These are phyloP conservation scores for Mya arenaria DNA, from an alignment of 1,140 invertebrate genomes.

Conservation along the genomic window DNA sequence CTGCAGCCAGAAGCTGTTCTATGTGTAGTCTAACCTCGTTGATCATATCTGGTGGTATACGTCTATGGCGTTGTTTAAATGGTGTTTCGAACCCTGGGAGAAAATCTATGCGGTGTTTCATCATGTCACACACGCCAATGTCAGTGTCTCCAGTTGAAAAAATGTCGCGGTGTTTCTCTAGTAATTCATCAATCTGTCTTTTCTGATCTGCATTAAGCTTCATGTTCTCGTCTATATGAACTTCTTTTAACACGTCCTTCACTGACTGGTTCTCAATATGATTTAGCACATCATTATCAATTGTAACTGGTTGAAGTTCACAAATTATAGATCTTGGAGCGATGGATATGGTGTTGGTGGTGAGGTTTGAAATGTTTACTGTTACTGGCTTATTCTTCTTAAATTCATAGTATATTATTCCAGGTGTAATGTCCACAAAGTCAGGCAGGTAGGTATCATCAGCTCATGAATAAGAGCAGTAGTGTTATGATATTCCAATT, in stretches of 20 bases:
- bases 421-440: constrained; percentile 2
- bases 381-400: background rate
- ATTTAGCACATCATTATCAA: background rate
- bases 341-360: constrained; percentile 1
- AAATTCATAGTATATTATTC: constrained; percentile 35
- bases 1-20: background rate
- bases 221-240: constrained; percentile 3
- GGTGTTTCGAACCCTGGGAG: constrained; percentile 20
- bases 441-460: too few relatives aligned
- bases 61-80: constrained; percentile 35
- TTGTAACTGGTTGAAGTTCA: constrained; percentile 12
- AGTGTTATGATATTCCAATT: background rate
- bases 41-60: background rate
- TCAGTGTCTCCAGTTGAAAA: constrained; percentile 3
- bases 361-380: background rate
- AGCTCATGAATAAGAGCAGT: background rate
- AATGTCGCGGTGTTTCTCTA: background rate
- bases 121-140: background rate
- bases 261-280: background rate
- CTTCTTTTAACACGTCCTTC: background rate
- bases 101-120: constrained; percentile 40
- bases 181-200: background rate
- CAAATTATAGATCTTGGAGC: constrained; percentile 4
- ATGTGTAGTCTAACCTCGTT: constrained; percentile 14
- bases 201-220: background rate